A percentile compares a stretch with the other conserved stretches of the same genome.
Conservation (phyloP, 2,113 vertebrate species). For the Passer montanus region DNA sequence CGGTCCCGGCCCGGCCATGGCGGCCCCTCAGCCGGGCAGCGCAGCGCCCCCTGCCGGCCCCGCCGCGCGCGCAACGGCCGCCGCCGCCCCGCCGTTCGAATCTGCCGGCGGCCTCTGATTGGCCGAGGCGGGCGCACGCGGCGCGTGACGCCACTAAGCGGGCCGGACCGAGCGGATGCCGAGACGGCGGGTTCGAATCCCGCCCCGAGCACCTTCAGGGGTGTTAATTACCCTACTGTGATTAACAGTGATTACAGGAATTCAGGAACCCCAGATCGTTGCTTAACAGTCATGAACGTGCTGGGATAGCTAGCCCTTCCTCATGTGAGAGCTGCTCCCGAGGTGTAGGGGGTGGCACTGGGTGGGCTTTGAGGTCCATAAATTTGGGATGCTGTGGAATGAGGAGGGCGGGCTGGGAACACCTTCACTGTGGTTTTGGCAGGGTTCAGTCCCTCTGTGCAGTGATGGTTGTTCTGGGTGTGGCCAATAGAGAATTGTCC, state of each 20-base stretch:
- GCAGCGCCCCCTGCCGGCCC: not conserved
- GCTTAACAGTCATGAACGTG: not conserved
- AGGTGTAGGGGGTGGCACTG: not conserved
- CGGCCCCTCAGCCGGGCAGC: not conserved
- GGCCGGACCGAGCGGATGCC: not conserved
- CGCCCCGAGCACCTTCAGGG: fast-evolving
- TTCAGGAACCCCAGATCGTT: fast-evolving
- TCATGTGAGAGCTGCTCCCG: not conserved
- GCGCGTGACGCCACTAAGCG: not conserved
- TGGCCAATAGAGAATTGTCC: not conserved
- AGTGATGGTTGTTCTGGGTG: too few species aligned
- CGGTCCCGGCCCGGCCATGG: not conserved
- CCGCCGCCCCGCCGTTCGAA: not conserved
- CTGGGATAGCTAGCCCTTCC: not conserved
- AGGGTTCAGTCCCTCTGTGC: not conserved
- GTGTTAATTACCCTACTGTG: not conserved
- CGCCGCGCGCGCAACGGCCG: not conserved
- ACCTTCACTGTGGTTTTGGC: not conserved
- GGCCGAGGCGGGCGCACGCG: not conserved
- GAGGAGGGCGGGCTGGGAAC: not conserved
- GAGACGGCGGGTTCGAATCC: fast-evolving
- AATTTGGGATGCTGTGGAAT: not conserved
- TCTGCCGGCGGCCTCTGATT: not conserved
- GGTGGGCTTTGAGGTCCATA: not conserved
- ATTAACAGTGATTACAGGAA: not conserved